Percentiles rank a stretch among this genome's conserved stretches.
phyloP scores from a whole-genome alignment of 2,113 vertebrate species.

The Lasiurus cinereus region DNA sequence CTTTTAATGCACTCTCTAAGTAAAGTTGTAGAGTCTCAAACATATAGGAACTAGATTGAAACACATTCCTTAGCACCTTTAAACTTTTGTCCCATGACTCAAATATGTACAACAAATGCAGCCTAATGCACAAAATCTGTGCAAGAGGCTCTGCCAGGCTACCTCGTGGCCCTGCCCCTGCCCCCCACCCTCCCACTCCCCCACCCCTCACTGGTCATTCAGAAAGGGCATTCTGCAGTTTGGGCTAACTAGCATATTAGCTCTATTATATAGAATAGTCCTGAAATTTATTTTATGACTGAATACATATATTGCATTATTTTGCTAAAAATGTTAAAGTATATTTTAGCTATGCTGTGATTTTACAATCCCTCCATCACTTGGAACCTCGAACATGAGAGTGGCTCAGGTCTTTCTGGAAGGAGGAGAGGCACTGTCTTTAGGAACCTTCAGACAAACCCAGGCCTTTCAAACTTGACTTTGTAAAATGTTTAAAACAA shows the following conservation, averaged over 20 bases:
- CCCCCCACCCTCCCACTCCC: no score
- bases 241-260: no score
- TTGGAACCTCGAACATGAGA: not conserved
- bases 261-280: not conserved
- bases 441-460: not conserved
- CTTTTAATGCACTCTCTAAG: not conserved
- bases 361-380: not conserved
- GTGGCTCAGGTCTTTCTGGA: not conserved
- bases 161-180: no score
- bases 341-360: not conserved
- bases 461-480: not conserved
- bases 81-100: not conserved
- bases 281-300: not conserved
- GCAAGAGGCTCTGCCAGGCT: no score
- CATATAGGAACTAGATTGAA: not conserved
- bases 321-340: not conserved
- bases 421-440: not conserved
- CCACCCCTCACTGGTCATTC: no score
- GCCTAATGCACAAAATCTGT: no score
- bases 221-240: no score
- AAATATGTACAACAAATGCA: not conserved
- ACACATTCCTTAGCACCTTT: not conserved
- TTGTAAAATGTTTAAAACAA: not conserved
- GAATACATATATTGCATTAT: not conserved
- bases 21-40: not conserved